A percentile compares a stretch with the other conserved stretches of the same genome.
Evolutionary conservation across 2,797 vertebrate species (phyloP).

Genomic region (Phoeniculus purpureus): DNA sequence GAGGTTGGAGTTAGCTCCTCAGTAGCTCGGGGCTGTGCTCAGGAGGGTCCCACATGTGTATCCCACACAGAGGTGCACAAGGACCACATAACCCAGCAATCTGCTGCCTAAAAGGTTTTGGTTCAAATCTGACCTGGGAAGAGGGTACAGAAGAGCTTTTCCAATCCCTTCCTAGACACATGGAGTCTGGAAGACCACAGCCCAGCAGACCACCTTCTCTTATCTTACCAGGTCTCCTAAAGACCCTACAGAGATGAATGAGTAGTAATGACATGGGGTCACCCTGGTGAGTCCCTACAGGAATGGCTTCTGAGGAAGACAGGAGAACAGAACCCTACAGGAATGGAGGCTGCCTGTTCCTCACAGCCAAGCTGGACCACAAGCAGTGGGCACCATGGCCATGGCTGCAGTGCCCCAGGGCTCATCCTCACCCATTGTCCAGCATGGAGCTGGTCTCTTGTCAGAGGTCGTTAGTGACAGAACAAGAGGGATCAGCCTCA

Average conservation of each 20-base stretch:
- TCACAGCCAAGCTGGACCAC: not conserved
- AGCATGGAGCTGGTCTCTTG: no score
- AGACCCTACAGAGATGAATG: not conserved
- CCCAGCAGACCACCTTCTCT: not conserved
- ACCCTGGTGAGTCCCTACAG: not conserved
- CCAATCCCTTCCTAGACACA: not conserved
- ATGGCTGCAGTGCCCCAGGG: not conserved
- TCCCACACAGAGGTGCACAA: not conserved
- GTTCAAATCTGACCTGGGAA: not conserved
- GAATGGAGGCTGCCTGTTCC: not conserved
- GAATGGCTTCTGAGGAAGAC: no score
- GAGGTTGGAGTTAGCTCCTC: not conserved
- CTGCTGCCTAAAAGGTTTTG: not conserved
- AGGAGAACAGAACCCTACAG: no score
- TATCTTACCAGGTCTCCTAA: not conserved
- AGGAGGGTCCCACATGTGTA: not conserved
- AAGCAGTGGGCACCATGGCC: not conserved
- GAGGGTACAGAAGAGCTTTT: not conserved
- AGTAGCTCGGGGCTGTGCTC: not conserved
- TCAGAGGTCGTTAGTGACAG: no score
- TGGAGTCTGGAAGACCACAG: not conserved
- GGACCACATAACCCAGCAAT: not conserved
- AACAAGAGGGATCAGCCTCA: no score
- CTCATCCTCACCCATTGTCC: not conserved
- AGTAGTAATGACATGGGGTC: not conserved